phyloP scores from a whole-genome alignment of 2,888 invertebrate genomes.

The Ichneumoninae sp. region DNA sequence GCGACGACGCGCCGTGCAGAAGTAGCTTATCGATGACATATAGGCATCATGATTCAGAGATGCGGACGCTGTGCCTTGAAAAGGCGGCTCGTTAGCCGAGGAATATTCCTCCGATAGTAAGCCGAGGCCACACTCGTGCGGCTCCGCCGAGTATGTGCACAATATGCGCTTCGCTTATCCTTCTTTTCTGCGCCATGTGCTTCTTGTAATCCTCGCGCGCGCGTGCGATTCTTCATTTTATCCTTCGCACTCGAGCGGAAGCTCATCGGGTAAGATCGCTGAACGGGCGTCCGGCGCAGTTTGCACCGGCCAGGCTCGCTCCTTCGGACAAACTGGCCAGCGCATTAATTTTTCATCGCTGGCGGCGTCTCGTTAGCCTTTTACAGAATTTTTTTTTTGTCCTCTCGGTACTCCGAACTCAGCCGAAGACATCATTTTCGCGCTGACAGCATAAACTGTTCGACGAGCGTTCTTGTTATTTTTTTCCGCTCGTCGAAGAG shows the following conservation, averaged over 20 bases:
- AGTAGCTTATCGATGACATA: constrained; percentile 41
- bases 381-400: constrained; percentile 18
- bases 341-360: constrained; percentile 66
- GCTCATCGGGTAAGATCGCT: constrained; percentile 3
- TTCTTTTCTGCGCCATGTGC: neutral
- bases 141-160: constrained; percentile 7
- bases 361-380: constrained; percentile 46
- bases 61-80: constrained; percentile 30
- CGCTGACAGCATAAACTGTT: constrained; percentile 46
- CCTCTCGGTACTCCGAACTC: neutral
- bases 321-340: constrained; percentile 62
- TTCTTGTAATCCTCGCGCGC: constrained; percentile 17
- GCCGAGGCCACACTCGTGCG: constrained; percentile 14
- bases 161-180: constrained; percentile 38
- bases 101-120: constrained; percentile 38
- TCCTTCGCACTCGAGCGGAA: constrained; percentile 8
- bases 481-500: neutral
- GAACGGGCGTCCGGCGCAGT: neutral
- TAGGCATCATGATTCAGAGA: constrained; percentile 30
- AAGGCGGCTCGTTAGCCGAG: constrained; percentile 50
- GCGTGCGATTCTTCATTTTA: constrained; percentile 9
- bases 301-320: constrained; percentile 17
- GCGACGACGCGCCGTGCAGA: constrained; percentile 17
- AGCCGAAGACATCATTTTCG: constrained; percentile 66
- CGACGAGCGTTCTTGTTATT: neutral